Evolutionary conservation across 2,888 invertebrate genomes (phyloP).

Genomic region (Neoaliturus tenellus): DNA sequence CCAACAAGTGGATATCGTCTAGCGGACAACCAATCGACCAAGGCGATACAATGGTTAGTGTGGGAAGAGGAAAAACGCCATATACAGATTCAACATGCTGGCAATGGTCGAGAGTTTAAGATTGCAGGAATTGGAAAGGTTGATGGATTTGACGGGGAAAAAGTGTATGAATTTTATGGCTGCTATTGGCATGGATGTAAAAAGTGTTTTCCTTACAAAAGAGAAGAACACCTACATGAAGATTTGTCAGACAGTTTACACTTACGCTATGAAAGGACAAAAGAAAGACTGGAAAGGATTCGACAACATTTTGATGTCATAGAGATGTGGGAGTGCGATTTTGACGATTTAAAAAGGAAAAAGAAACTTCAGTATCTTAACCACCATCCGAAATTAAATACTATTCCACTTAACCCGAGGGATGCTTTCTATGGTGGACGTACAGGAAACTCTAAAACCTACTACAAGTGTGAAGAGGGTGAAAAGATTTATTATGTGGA

Average conservation of each 20-base stretch:
- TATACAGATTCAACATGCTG: slow-evolving; percentile 18
- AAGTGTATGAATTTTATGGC: slow-evolving; percentile 61
- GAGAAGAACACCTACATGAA: slow-evolving; percentile 19
- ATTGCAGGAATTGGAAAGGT: slow-evolving; percentile 60
- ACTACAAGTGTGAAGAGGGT: neutral
- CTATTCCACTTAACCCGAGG: slow-evolving; percentile 63
- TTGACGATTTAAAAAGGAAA: neutral
- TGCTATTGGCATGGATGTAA: slow-evolving; percentile 61
- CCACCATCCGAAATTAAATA: neutral
- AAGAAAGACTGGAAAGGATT: neutral
- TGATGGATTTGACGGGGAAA: slow-evolving; percentile 60
- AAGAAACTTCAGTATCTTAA: neutral
- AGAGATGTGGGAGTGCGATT: slow-evolving; percentile 61
- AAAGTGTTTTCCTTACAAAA: slow-evolving; percentile 35
- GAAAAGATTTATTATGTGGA: slow-evolving; percentile 57
- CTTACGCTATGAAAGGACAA: slow-evolving; percentile 34
- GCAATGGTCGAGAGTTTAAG: neutral
- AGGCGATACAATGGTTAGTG: slow-evolving; percentile 1
- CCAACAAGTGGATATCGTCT: slow-evolving; percentile 6
- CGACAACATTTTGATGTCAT: too few species aligned
- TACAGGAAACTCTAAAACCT: slow-evolving; percentile 55
- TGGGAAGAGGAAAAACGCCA: slow-evolving; percentile 24
- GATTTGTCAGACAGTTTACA: neutral
- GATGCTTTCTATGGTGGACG: slow-evolving; percentile 67
- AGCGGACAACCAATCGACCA: neutral